A percentile compares a stretch with the other conserved stretches of the same genome.
Evolutionary conservation across 2,797 vertebrate species (phyloP).

Genomic region (Alosa sapidissima): DNA sequence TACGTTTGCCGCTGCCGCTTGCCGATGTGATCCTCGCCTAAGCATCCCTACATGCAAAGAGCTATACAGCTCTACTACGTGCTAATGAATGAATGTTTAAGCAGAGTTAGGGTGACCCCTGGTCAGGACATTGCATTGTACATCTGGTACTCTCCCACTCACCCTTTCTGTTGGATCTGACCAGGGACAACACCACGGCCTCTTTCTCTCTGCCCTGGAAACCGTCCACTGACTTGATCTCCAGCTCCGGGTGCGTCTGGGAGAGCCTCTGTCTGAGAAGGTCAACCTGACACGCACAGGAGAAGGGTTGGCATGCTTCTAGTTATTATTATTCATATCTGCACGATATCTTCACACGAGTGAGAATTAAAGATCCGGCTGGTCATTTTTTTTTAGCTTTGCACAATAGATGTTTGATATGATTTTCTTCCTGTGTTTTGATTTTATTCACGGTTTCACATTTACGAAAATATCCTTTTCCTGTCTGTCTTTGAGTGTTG

Average conservation of each 20-base stretch:
- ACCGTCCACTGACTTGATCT: slow-evolving; percentile 94
- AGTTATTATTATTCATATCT: not conserved
- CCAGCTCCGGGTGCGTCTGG: slow-evolving; percentile 79
- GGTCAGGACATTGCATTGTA: too few species aligned
- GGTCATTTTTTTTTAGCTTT: not conserved
- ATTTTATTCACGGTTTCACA: too few species aligned
- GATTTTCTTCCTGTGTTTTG: too few species aligned
- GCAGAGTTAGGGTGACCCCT: too few species aligned
- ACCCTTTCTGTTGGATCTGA: slow-evolving; percentile 95
- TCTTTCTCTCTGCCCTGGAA: slow-evolving; percentile 98
- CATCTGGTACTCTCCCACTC: not conserved
- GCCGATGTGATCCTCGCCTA: too few species aligned
- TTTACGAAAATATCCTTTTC: too few species aligned
- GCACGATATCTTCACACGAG: not conserved
- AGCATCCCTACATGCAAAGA: not conserved
- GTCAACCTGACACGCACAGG: slow-evolving; percentile 79
- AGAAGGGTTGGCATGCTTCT: not conserved
- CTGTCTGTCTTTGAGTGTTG: too few species aligned
- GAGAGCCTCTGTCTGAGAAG: slow-evolving; percentile 88
- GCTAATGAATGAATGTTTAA: not conserved
- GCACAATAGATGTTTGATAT: too few species aligned
- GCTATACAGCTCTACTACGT: too few species aligned
- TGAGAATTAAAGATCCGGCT: not conserved
- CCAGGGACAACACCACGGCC: slow-evolving; percentile 88
- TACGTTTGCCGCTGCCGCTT: too few species aligned